phyloP scores from a whole-genome alignment of 2,113 vertebrate genomes.

The Rallus limicola region DNA sequence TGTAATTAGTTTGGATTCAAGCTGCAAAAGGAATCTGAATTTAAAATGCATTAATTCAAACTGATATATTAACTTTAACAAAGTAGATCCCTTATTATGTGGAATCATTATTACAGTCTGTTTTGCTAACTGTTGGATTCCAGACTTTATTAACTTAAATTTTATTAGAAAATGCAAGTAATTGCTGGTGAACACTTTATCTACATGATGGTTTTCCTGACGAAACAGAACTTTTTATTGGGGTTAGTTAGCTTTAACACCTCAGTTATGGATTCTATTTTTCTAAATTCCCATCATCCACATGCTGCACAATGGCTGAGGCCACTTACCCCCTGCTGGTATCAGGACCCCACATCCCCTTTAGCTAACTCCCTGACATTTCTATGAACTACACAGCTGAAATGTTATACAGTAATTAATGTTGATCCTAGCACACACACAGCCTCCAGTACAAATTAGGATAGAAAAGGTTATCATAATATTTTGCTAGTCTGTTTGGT shows the following conservation, averaged over 20 bases:
- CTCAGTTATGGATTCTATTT: slow-evolving; percentile 69
- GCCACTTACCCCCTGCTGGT: slow-evolving; percentile 58
- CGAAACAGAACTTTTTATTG: slow-evolving; percentile 62
- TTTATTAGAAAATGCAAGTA: slow-evolving; percentile 57
- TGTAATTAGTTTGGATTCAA: slow-evolving; percentile 85
- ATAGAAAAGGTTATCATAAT: slow-evolving; percentile 95
- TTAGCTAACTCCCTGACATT: slow-evolving; percentile 83
- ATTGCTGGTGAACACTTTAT: slow-evolving; percentile 15
- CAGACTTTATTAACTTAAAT: slow-evolving; percentile 72
- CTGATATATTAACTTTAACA: slow-evolving; percentile 83
- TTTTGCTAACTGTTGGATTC: slow-evolving; percentile 66
- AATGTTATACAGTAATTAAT: slow-evolving; percentile 91
- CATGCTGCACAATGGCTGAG: slow-evolving; percentile 57
- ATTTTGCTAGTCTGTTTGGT: slow-evolving; percentile 88
- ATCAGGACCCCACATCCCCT: slow-evolving; percentile 75
- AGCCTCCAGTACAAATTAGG: slow-evolving; percentile 89
- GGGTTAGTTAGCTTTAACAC: slow-evolving; percentile 64
- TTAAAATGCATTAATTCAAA: slow-evolving; percentile 83
- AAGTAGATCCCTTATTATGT: slow-evolving; percentile 76
- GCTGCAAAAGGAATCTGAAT: slow-evolving; percentile 80
- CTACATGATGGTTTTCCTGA: background rate
- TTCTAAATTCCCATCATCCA: slow-evolving; percentile 68
- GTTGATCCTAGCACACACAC: slow-evolving; percentile 86
- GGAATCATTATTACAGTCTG: slow-evolving; percentile 71
- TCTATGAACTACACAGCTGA: slow-evolving; percentile 84